Evolutionary conservation across 2,888 invertebrate genomes (phyloP), one percentile per base, ranked within the genome.

Genomic region (Caenorhabditis zanzibari): DNA sequence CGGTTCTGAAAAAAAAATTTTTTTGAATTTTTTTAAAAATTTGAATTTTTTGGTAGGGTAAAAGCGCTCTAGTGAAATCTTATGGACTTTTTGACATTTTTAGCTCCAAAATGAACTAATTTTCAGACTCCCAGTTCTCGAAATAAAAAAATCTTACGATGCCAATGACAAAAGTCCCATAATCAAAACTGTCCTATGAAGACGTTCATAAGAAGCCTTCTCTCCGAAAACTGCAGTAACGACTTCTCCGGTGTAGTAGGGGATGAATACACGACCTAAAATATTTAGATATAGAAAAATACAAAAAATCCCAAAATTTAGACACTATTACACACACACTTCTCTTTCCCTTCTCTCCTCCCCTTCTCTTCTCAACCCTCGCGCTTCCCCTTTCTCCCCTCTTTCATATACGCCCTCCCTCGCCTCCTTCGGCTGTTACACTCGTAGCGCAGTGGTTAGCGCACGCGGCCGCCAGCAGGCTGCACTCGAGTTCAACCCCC

Each of bases 201-300:
- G 89, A 32, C 87, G 86, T 24, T 89, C 91, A 82, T 91, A 91
- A 6, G 87, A 82, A 12, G 90, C 88, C 61, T 80, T 81, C 24
- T 85, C 88, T 26, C 91, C 91, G 63, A 91, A 91, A 0, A 91
- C 91, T 2, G 90, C 85, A 2, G 88, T 83, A n/a, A 91, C 90
- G 16, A 92, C 92, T 88, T 91, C 90, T 24, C 92, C 92, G 19
- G 92, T 92, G 80, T 89, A 92, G 74, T 88, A 91, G 9, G 92
- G 92, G 24, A 90, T 90, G 86, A 92, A 92, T 0, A 92, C 92
- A 9, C 91, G 89, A 69, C 92, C 91, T 91, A 75, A 69, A 89
- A 83, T 12, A 24, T 52, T 16, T 7, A 38, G 7, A 19, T 47
- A 19, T 10, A 38, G 12, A 12, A 5, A 69, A 52, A 38, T 38